Conservation (phyloP, 2,113 vertebrate genomes). For the Taurulus bubalis region DNA sequence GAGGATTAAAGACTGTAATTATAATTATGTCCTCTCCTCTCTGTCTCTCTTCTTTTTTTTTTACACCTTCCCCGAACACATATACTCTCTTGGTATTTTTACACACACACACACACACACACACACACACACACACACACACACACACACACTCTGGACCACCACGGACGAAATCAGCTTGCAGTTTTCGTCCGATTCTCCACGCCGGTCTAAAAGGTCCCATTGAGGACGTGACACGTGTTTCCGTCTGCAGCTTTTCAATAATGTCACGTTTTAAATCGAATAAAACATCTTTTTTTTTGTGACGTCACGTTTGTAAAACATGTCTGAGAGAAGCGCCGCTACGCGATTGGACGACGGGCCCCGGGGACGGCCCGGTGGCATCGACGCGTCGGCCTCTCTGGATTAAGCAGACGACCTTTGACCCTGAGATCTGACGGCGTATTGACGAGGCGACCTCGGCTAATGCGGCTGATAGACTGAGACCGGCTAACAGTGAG, state of each 20-base stretch:
- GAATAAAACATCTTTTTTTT: no score
- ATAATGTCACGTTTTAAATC: no score
- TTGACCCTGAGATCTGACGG: constrained; percentile 47
- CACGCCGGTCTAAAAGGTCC: constrained; percentile 9
- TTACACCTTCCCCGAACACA: constrained; percentile 39
- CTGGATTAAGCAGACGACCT: constrained; percentile 50
- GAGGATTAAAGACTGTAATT: constrained; percentile 82
- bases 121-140: constrained; percentile 12
- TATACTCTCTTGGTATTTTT: constrained; percentile 40
- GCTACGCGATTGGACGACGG: constrained; percentile 21
- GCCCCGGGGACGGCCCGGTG: no score
- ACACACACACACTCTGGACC: constrained; percentile 19
- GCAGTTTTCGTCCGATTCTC: neutral
- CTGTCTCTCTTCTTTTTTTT: constrained; percentile 27
- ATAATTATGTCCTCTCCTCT: constrained; percentile 66
- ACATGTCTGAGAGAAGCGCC: no score
- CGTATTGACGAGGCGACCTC: constrained; percentile 46
- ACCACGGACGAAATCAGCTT: constrained; percentile 7
- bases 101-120: constrained; percentile 29
- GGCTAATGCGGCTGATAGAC: constrained; percentile 58
- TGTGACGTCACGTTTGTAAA: neutral
- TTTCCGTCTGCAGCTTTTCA: constrained; percentile 7
- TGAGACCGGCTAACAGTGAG: neutral
- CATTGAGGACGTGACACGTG: constrained; percentile 29
- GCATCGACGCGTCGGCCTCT: constrained; percentile 40